These are phyloP conservation scores for Dyspetes luteomarginatus DNA, from an alignment of 2,888 invertebrate genomes.

Conservation along the genomic window DNA sequence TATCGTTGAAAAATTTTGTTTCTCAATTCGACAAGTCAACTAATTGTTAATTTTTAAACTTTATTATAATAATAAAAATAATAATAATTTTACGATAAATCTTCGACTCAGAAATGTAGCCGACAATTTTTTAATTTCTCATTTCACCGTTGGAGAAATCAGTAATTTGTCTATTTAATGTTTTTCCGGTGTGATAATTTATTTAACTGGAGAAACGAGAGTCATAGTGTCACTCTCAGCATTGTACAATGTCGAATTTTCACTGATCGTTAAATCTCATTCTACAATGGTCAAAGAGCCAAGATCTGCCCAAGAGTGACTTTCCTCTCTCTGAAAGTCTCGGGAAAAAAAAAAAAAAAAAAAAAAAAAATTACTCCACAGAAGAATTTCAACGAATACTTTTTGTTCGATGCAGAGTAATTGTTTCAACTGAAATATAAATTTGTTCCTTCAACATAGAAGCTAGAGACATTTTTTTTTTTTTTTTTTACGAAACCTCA, in stretches of 20 bases:
- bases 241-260: conserved; percentile 2
- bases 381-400: too few species aligned
- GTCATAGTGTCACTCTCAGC: not conserved
- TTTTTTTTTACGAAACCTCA: too few species aligned
- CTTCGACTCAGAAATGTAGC: not conserved
- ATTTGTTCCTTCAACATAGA: too few species aligned
- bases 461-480: too few species aligned
- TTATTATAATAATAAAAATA: not conserved
- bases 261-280: conserved; percentile 21
- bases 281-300: conserved; percentile 9
- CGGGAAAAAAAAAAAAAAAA: too few species aligned
- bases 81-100: not conserved
- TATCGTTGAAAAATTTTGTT: not conserved
- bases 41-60: too few species aligned
- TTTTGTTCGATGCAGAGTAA: too few species aligned
- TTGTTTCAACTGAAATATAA: too few species aligned
- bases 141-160: not conserved
- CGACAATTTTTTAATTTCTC: conserved; percentile 2
- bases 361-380: too few species aligned
- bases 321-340: too few species aligned
- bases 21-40: too few species aligned
- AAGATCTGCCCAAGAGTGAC: not conserved
- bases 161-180: not conserved
- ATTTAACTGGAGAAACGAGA: conserved; percentile 1
- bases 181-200: not conserved